A percentile compares a stretch with the other conserved stretches of the same genome.
phyloP scores from a whole-genome alignment of 2,113 vertebrate genomes.

The Struthidea cinerea region DNA sequence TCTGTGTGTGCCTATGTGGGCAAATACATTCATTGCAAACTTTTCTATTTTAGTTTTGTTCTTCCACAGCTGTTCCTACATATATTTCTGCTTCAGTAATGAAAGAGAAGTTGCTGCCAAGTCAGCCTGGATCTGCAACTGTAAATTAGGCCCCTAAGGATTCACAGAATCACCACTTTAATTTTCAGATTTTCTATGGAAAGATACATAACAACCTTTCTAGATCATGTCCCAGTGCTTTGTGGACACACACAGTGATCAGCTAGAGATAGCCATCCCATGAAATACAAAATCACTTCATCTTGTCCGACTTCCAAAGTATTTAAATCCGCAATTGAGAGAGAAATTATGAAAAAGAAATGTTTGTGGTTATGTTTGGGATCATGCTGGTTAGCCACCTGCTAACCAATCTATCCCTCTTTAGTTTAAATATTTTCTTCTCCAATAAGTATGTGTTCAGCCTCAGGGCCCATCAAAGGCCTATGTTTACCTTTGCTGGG shows the following conservation, averaged over 20 bases:
- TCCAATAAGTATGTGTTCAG: background rate
- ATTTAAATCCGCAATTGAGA: constrained; percentile 19
- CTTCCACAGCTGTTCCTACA: constrained; percentile 14
- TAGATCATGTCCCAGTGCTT: background rate
- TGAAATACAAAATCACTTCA: background rate
- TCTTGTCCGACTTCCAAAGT: constrained; percentile 20
- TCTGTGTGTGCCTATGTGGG: background rate
- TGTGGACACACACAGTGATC: background rate
- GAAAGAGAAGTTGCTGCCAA: constrained; percentile 9
- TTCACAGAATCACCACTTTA: constrained; percentile 14
- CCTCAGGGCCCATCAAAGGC: background rate
- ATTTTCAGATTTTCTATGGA: background rate
- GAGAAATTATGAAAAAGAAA: constrained; percentile 9
- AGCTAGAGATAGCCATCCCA: background rate
- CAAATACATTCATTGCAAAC: background rate
- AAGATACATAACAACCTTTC: background rate
- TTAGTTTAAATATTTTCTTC: constrained; percentile 6
- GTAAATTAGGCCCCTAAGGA: constrained; percentile 33
- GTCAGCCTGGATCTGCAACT: background rate
- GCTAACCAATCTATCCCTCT: constrained; percentile 37
- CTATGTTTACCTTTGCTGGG: background rate
- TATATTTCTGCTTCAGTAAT: background rate
- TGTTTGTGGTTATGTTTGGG: background rate
- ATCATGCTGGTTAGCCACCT: constrained; percentile 55
- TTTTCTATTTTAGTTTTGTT: background rate